Evolutionary conservation across 1,140 invertebrate genomes (phyloP), one percentile per base, ranked within the genome.

Genomic region (Dinothrombium tinctorium): DNA sequence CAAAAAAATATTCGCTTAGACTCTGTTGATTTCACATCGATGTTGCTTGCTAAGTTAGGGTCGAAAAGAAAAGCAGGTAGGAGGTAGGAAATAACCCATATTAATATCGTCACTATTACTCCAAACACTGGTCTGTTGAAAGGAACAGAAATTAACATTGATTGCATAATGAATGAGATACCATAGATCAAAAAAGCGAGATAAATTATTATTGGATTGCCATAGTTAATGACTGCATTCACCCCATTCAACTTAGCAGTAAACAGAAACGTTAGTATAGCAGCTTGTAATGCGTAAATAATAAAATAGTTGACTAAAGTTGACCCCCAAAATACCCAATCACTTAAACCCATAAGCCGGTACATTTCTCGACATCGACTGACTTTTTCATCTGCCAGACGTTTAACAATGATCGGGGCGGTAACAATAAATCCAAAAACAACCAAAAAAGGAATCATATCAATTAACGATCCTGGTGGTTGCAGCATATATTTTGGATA

Each of bases 331-430:
- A 29, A 29, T 9, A n/a, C 14, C 9, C 9, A 29, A 29, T 29
- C 9, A 9, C 9, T 9, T 29, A n/a, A 29, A 29, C 9, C 14
- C 9, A 29, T 29, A 9, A n/a, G 28, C 28, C 62, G 60, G 63
- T 71, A 66, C 6, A 68, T 61, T 53, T 71, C 69, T 33, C 35
- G 33, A 2, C 23, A 20, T 38, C 37, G 33, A n/a, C 31, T 29
- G 3, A 3, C 24, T 32, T 45, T 45, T 37, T 45, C 44, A 38
- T 45, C 44, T 2, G 33, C 36, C 28, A 45, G 35, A 14, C 44
- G 20, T 9, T 29, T 14, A 29, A 9, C 14, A 29, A 9, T 29
- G 28, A n/a, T 9, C 28, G 9, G 28, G 28, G 9, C 28, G 28
- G 28, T 29, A 9, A 29, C 14, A n/a, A 45, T 26, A 24, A 43